Conservation (phyloP, 2,113 vertebrate genomes). For the Plectropomus leopardus region DNA sequence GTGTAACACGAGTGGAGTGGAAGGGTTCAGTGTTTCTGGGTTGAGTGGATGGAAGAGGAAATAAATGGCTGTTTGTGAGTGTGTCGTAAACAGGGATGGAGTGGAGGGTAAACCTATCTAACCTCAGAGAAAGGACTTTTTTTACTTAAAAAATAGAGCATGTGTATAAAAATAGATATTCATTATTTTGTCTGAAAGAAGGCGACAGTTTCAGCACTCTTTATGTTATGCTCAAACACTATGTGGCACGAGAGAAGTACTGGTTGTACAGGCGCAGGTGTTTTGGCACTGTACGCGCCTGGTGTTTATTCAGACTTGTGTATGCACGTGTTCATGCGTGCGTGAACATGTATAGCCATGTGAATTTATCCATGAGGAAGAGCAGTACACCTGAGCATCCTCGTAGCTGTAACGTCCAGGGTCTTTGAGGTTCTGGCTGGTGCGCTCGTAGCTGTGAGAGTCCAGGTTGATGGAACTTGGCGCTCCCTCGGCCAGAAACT, state of each 20-base stretch:
- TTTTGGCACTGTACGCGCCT: background rate
- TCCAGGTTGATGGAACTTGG: conserved; percentile 97
- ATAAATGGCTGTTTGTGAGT: conserved; percentile 1
- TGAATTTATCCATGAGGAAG: background rate
- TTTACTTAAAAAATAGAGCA: background rate
- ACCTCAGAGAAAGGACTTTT: background rate
- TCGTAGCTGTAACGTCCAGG: conserved; percentile 96
- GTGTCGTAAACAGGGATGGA: conserved; percentile 19
- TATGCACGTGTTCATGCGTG: background rate
- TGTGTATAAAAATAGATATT: background rate
- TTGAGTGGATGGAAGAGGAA: conserved; percentile 24
- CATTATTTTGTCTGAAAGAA: background rate
- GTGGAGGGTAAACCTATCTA: background rate
- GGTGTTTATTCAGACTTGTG: conserved; percentile 9
- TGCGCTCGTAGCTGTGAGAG: conserved; percentile 96
- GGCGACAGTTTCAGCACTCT: background rate
- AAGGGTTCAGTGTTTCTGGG: conserved; percentile 44
- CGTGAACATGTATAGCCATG: background rate
- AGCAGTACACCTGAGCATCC: conserved; percentile 91
- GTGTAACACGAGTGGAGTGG: conserved; percentile 46
- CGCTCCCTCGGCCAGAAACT: conserved; percentile 95
- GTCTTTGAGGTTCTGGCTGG: conserved; percentile 96
- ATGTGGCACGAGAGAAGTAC: background rate
- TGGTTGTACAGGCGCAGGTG: background rate
- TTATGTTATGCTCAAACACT: background rate